Evolutionary conservation across 2,888 invertebrate genomes (phyloP).

Genomic region (Limenitis camilla): DNA sequence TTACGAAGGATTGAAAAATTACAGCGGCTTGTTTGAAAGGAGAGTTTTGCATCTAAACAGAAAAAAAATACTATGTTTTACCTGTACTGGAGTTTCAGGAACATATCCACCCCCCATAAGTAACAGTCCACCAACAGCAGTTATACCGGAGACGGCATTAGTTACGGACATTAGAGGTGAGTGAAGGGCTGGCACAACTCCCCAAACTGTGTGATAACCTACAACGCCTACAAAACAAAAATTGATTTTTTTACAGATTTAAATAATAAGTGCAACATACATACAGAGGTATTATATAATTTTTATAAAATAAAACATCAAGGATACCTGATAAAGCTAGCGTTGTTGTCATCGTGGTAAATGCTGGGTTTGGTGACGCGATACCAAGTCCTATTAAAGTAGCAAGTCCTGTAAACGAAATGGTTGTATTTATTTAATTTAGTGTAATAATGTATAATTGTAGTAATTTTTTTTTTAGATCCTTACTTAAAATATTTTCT

Average conservation of each 20-base stretch:
- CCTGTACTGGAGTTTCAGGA: conserved; percentile 84
- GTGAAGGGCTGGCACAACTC: conserved; percentile 91
- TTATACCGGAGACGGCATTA: conserved; percentile 93
- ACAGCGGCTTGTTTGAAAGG: too few species aligned
- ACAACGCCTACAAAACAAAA: conserved; percentile 76
- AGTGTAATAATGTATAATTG: background rate
- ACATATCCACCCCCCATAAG: conserved; percentile 88
- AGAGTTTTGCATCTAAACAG: too few species aligned
- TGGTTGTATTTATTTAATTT: background rate
- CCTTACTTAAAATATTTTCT: background rate
- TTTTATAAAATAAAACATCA: background rate
- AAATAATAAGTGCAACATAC: too few species aligned
- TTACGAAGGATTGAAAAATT: too few species aligned
- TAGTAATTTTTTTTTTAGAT: background rate
- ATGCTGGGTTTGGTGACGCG: conserved; percentile 86
- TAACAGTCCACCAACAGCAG: conserved; percentile 91
- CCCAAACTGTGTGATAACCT: conserved; percentile 93
- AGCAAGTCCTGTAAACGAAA: conserved; percentile 74
- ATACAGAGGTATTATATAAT: background rate
- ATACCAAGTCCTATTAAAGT: conserved; percentile 80
- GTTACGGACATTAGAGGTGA: conserved; percentile 95
- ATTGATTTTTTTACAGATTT: too few species aligned
- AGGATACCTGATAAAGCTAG: conserved; percentile 84
- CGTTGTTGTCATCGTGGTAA: conserved; percentile 91
- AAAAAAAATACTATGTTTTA: too few species aligned